Evolutionary conservation across 2,797 vertebrate species (phyloP), one percentile per base, ranked within the genome.

Genomic region (Acanthurus lineatus): DNA sequence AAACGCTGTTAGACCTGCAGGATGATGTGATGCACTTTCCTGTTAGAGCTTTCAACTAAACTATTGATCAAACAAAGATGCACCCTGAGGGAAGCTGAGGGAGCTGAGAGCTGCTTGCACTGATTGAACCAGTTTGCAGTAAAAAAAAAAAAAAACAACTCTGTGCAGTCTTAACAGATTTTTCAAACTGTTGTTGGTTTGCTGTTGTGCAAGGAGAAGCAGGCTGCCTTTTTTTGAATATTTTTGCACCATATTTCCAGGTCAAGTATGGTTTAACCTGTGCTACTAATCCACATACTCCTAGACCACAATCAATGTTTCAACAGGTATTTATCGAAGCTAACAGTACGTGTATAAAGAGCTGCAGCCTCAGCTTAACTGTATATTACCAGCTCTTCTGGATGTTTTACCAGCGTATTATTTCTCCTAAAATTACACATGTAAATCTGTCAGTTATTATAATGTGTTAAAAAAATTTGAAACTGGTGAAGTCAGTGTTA

Each of bases 21-120:
- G 74, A 65, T 61, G 76, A 40, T 54, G 67, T 74, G 42, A 81
- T 68, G 76, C 77, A 83, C 57, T 83, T 82, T 84, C 57, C 54
- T 69, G 9, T 75, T 12, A 81, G 84, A 71, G 72, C 75, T 87
- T 76, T 85, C 57, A 76, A 72, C 70, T 53, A 44, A 69, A 65
- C n/a, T 58, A 42, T 45, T 76, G 61, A 69, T 54, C 48, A 75
- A 79, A 75, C 66, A 76, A 74, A 76, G 45, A 59, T 2, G 2
- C 52, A 60, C 22, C 44, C 42, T 25, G 25, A 25, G 25, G 25
- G 25, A 25, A 25, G 25, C 25, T 25, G 25, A 25, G 25, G 3
- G 25, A 25, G 25, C 47, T 70, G 28, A 75, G 71, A 69, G 69
- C 58, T 58, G 57, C 40, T 65, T 78, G 70, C 69, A 54, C 77